Conservation (phyloP, 2,797 vertebrate species). For the Acrocephalus scirpaceus region DNA sequence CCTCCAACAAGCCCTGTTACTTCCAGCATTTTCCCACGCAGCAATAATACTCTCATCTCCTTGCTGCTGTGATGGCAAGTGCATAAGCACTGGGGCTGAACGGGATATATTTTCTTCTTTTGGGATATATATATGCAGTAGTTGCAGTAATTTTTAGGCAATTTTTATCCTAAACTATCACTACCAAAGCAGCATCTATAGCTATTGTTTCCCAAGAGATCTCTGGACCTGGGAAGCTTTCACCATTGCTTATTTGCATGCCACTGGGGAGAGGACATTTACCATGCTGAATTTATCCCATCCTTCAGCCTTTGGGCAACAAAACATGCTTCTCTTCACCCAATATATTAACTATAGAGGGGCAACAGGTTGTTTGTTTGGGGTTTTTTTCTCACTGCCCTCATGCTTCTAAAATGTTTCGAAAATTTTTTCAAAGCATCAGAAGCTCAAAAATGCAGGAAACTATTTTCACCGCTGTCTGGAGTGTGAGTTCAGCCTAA, state of each 20-base stretch:
- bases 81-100: not conserved
- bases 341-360: not conserved
- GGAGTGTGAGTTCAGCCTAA: conserved; percentile 66
- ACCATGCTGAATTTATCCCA: not conserved
- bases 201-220: not conserved
- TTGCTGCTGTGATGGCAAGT: not conserved
- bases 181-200: not conserved
- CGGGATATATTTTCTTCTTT: not conserved
- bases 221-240: not conserved
- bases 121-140: not conserved
- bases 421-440: conserved; percentile 44
- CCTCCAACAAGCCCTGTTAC: not conserved
- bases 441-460: conserved; percentile 55
- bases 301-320: not conserved
- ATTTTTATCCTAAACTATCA: not conserved
- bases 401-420: conserved; percentile 1
- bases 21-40: not conserved
- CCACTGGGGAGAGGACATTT: not conserved
- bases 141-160: not conserved
- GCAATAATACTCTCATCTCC: not conserved
- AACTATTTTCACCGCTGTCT: conserved; percentile 65
- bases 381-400: not conserved
- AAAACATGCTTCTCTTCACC: not conserved
- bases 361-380: not conserved
- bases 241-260: not conserved